Evolutionary conservation across 1,140 invertebrate species (phyloP), one percentile per base, ranked within the genome.

Genomic region (Armadillidium nasatum): DNA sequence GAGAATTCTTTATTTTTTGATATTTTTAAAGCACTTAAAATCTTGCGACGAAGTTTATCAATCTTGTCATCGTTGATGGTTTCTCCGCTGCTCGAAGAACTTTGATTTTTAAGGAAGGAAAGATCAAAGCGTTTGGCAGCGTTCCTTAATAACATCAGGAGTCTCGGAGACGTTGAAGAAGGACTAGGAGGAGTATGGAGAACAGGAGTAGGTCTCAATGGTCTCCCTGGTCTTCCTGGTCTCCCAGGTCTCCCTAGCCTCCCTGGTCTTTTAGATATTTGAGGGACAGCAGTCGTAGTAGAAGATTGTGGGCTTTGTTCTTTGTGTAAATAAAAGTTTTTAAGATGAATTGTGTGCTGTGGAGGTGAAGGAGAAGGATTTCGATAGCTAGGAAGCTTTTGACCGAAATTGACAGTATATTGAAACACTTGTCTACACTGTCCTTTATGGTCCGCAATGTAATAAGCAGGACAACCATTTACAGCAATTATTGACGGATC

Each of bases 401-500:
- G 10, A 43, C 71, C 71, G 44, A 45, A 67, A 54, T 50, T 76
- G 4, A 71, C 67, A 6, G 70, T 76, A 54, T 76, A 76, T 54
- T 71, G 67, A 44, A 71, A 76, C 21, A 76, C 46, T 23, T 71
- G 70, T 33, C 68, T 70, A 60, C 70, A 76, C 71, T 66, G 43
- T 21, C 76, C 70, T 19, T 66, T 43, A 23, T 67, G 33, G 22
- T 72, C 71, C 23, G 43, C 33, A 10, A 77, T 68, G 71, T 66
- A 73, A 19, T 50, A 67, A 66, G 70, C 70, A 7, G 71, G 54
- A 50, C 71, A 73, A 21, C 70, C 71, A 73, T 44, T 60, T 13
- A 77, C 54, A n/a, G 71, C 54, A 23, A 54, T 72, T 0, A 77
- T 68, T 11, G 45, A 77, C 0, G 71, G 70, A 73, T 77, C 70